These are phyloP conservation scores for Pelagia noctiluca DNA, from an alignment of 30 jellyfish, hydroid and myxozoan species.

Conservation along the genomic window DNA sequence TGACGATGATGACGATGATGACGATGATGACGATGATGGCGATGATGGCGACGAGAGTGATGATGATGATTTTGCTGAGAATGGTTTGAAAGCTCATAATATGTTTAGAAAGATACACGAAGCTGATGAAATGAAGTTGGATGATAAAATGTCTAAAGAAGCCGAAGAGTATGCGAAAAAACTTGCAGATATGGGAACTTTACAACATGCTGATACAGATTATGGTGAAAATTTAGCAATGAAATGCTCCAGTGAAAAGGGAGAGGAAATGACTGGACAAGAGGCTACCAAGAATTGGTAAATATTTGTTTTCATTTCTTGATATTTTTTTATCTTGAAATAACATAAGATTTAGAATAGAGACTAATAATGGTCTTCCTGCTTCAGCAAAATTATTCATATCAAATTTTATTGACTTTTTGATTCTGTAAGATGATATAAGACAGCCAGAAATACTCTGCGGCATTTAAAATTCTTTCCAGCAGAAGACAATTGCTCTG, in stretches of 20 bases:
- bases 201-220: conserved; percentile 50
- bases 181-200: conserved; percentile 53
- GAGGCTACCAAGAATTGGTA: conserved; percentile 48
- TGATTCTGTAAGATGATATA: no score
- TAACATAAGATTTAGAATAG: no score
- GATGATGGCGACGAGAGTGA: not conserved
- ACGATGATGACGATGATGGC: not conserved
- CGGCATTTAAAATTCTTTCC: no score
- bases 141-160: conserved; percentile 70
- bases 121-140: conserved; percentile 44
- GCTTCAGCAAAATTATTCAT: conserved; percentile 60
- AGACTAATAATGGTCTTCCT: conserved; percentile 59
- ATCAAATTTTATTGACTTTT: no score
- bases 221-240: conserved; percentile 58
- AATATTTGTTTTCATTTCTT: not conserved
- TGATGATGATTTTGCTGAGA: not conserved
- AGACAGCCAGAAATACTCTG: no score
- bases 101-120: conserved; percentile 55
- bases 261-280: conserved; percentile 45
- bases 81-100: conserved; percentile 40
- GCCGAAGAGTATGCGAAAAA: conserved; percentile 84
- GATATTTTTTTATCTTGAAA: not conserved
- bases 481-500: no score
- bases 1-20: not conserved
- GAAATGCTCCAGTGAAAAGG: conserved; percentile 37